Base-by-base conservation (phyloP, 2,797 vertebrate species). In the Argentina silus region DNA sequence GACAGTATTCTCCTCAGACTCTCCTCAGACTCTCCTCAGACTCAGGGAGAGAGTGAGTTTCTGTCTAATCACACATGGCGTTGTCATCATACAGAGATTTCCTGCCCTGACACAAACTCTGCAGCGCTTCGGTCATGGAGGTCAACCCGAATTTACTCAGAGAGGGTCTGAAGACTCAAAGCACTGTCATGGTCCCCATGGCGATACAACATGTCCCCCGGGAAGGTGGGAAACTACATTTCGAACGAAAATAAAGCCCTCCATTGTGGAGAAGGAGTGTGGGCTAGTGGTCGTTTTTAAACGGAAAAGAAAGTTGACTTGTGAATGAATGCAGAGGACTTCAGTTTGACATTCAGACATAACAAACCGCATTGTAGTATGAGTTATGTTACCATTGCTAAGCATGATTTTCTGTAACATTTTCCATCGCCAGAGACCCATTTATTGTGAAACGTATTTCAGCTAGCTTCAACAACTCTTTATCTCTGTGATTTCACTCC, bases 61-160 rank as follows among this genome's bases (percentile, higher is more conserved):
- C 84, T 91, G 85, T 92, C 68, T 89, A 91, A 93, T 87, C 87
- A 89, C 92, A 93, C 86, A 89, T 93, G 92, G 90, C 90, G 87
- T 90, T 90, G 91, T 91, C 92, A 90, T 92, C 90, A 91, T 83
- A 83, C 85, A 90, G 89, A 92, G 92, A 94, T 94, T 94, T 94
- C 91, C 90, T 89, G 92, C 89, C 83, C 88, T 91, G 91, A 91
- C 91, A 93, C 91, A 91, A 90, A 90, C 92, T 91, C 87, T 88
- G 86, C 88, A 82, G 0, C 82, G 83, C 77, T 89, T 93, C 79
- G 66, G 92, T 91, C 92, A 92, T 88, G 91, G 91, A 89, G 90
- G 89, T 93, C 90, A 90, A 86, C 86, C 84, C 60, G 6, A 42
- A 86, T 88, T 88, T 88, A 84, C 78, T 83, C 69, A 66, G 56